Base-by-base conservation (phyloP, 37 sponge, comb jelly and placozoan species). In the Diacarnus erythraeanus region DNA sequence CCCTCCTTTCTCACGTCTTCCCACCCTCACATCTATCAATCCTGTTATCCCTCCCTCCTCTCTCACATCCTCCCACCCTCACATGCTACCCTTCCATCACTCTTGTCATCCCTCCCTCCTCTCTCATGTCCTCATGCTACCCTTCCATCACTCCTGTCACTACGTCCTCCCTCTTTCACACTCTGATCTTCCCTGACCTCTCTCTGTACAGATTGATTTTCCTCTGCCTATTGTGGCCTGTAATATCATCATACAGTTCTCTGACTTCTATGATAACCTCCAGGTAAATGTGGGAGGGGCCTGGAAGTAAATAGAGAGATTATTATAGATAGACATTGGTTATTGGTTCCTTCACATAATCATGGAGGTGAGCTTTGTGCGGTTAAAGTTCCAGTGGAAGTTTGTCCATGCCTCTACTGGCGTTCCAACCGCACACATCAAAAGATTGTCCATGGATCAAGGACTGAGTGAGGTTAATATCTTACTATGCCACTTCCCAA, bases 191-290 rank as follows among this genome's bases (percentile, higher is more conserved):
- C 56, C 26, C 26, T 29, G 2, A 54, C 56, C 25, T 71, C 44
- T 10, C 26, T 17, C 41, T 12, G 0, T 70, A 3, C 38, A 86
- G 87, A 83, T 91, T 74, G 95, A 95, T 30, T 91, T 96, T 47
- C 88, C 91, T 40, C 82, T 96, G 51, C 97, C 97, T 0, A 91
- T 96, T 38, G 80, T 91, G 35, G 94, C 92, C 39, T 69, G 92
- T 57, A 96, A 96, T 57, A 67, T 96, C 42, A 83, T 96, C 64
- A 69, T 96, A 38, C 92, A 96, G 67, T 96, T 91, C 76, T 72
- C 92, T 20, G 97, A 96, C 27, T 94, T 96, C 77, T 96, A 91
- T 78, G 94, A 91, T 43, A 96, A 94, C 66, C n/a, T 83, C 9
- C 95, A 95, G 84, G 95, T 91, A 74, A 23, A 27, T 2, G 25